Evolutionary conservation across 92 coral and sea anemone genomes (phyloP).

Genomic region (Parazoanthus darwini): DNA sequence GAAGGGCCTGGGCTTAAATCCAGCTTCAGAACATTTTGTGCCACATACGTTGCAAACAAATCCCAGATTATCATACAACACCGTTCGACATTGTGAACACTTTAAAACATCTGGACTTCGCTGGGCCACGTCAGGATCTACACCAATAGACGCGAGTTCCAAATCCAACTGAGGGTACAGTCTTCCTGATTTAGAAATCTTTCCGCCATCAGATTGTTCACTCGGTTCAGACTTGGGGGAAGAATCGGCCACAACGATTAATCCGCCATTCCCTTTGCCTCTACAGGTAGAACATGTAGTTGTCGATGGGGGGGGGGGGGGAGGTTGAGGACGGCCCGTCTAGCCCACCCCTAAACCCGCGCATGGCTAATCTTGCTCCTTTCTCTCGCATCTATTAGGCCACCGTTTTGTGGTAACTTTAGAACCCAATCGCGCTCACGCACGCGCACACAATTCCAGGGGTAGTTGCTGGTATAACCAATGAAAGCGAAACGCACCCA

Average conservation of each 20-base stretch:
- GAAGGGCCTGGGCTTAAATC: conserved; percentile 94
- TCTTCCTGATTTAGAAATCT: conserved; percentile 27
- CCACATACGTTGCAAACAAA: conserved; percentile 82
- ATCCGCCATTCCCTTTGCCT: conserved; percentile 18
- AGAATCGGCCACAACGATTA: conserved; percentile 41
- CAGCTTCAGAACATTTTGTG: conserved; percentile 78
- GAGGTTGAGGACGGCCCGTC: too few species aligned
- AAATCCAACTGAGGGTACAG: conserved; percentile 61
- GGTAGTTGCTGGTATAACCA: too few species aligned
- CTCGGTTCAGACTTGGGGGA: conserved; percentile 21
- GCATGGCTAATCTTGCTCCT: too few species aligned
- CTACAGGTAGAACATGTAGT: conserved; percentile 74
- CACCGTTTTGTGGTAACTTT: too few species aligned
- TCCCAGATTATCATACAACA: conserved; percentile 81
- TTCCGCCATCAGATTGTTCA: conserved; percentile 4
- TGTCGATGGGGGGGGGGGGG: background rate
- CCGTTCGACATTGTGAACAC: conserved; percentile 90
- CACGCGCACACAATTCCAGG: too few species aligned
- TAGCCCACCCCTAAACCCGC: too few species aligned
- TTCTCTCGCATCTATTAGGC: too few species aligned
- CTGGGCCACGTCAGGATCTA: conserved; percentile 63
- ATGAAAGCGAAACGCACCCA: too few species aligned
- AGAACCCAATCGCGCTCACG: too few species aligned
- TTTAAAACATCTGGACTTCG: conserved; percentile 80
- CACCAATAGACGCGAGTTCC: conserved; percentile 56